Conservation (phyloP, 2,113 vertebrate species). For the Pimephales promelas region DNA sequence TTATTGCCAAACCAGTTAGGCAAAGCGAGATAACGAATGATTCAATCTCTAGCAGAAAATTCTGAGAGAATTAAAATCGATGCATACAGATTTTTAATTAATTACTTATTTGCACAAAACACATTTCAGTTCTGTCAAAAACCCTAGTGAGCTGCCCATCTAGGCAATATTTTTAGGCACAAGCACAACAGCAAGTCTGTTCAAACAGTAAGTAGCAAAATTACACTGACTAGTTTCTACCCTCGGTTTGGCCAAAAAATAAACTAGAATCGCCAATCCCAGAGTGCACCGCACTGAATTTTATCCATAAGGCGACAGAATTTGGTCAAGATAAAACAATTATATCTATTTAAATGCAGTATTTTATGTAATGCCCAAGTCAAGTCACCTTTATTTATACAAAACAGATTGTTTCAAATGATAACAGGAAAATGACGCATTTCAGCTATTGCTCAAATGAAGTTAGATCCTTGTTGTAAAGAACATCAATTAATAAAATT, state of each 20-base stretch:
- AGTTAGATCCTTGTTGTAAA: no score
- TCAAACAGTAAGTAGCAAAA: neutral
- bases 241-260: neutral
- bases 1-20: neutral
- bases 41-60: neutral
- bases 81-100: neutral
- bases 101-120: neutral
- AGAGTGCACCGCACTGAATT: neutral
- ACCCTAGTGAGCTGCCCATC: neutral
- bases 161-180: neutral
- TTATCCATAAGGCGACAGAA: neutral
- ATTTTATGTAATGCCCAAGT: neutral
- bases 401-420: no score
- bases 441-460: no score
- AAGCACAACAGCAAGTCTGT: neutral
- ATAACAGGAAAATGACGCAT: no score
- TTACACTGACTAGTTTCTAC: neutral
- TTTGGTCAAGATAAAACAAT: neutral
- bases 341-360: neutral
- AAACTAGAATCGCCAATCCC: neutral
- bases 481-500: no score
- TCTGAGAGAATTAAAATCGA: neutral
- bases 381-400: no score
- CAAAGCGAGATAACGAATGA: neutral
- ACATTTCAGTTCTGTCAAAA: neutral